Evolutionary conservation across 1,140 invertebrate species (phyloP).

Genomic region (Drosophila tristis): DNA sequence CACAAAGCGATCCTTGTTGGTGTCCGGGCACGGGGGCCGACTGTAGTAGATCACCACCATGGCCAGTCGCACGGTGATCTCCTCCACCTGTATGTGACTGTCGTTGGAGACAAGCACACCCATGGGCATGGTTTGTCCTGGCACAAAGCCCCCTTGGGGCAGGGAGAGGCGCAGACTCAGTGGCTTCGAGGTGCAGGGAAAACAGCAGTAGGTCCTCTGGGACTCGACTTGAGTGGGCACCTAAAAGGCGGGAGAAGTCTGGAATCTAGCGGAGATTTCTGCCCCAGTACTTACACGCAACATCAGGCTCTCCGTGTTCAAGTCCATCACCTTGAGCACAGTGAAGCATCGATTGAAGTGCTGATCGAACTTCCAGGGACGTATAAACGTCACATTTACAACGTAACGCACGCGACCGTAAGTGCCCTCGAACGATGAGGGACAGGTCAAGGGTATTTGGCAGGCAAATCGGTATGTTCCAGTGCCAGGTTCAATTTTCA

Average conservation of each 20-base stretch:
- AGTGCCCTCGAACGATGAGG: conserved; percentile 89
- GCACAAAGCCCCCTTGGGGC: conserved; percentile 74
- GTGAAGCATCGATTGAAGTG: conserved; percentile 89
- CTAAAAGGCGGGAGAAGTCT: conserved; percentile 20
- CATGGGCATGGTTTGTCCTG: conserved; percentile 70
- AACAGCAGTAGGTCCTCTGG: conserved; percentile 67
- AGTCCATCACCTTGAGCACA: conserved; percentile 89
- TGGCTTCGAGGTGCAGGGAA: conserved; percentile 67
- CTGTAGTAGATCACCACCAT: conserved; percentile 83
- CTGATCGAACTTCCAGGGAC: conserved; percentile 91
- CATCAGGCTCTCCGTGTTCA: conserved; percentile 86
- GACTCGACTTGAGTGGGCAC: conserved; percentile 62
- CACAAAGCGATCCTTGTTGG: conserved; percentile 85
- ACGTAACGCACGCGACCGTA: conserved; percentile 88
- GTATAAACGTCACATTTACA: conserved; percentile 87
- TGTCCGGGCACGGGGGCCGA: conserved; percentile 85
- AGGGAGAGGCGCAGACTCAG: conserved; percentile 57
- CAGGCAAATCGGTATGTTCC: conserved; percentile 86
- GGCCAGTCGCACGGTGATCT: conserved; percentile 84
- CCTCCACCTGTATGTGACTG: conserved; percentile 85
- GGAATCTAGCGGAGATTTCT: too few species aligned
- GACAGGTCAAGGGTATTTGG: conserved; percentile 86
- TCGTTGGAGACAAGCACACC: conserved; percentile 65
- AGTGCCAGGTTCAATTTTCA: conserved; percentile 83
- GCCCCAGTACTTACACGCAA: conserved; percentile 51